Percentiles rank a stretch among this genome's conserved stretches.
phyloP scores from a whole-genome alignment of 2,888 invertebrate genomes.

The Fissipunctia ypsillon region DNA sequence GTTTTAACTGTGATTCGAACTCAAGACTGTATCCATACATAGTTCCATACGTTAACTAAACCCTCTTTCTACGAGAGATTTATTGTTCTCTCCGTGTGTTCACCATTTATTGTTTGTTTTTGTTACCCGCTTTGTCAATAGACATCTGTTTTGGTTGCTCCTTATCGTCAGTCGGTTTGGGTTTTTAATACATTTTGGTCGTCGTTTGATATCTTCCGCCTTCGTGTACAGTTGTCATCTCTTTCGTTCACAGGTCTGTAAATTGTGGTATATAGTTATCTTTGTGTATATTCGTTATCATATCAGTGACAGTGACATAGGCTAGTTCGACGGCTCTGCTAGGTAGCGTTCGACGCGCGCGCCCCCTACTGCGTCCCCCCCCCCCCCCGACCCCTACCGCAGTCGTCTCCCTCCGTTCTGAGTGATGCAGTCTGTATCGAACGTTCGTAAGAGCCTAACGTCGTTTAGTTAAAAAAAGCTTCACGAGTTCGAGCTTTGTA shows the following conservation, averaged over 20 bases:
- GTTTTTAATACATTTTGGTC: slow-evolving; percentile 69
- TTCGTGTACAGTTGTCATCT: slow-evolving; percentile 70
- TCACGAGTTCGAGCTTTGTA: slow-evolving; percentile 87
- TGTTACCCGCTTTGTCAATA: slow-evolving; percentile 79
- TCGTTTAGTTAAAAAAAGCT: slow-evolving; percentile 75
- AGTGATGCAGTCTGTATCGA: slow-evolving; percentile 84
- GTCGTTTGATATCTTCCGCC: slow-evolving; percentile 60
- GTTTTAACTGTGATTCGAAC: slow-evolving; percentile 9
- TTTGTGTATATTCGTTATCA: slow-evolving; percentile 89
- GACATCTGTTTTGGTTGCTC: slow-evolving; percentile 78
- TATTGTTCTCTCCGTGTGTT: slow-evolving; percentile 75
- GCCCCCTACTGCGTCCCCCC: slow-evolving; percentile 81
- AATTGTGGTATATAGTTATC: slow-evolving; percentile 73
- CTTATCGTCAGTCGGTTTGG: slow-evolving; percentile 69
- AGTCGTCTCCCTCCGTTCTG: slow-evolving; percentile 70
- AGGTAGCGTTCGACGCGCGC: slow-evolving; percentile 77
- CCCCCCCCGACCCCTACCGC: slow-evolving; percentile 72
- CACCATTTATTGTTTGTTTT: slow-evolving; percentile 79
- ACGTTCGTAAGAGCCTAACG: slow-evolving; percentile 71
- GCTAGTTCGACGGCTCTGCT: slow-evolving; percentile 83
- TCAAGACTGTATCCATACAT: slow-evolving; percentile 4
- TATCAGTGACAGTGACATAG: slow-evolving; percentile 84
- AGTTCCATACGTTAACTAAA: slow-evolving; percentile 35
- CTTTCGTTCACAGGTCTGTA: slow-evolving; percentile 59
- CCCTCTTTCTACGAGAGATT: slow-evolving; percentile 70